phyloP scores from a whole-genome alignment of 2,797 vertebrate genomes.

The Antennarius maculatus region DNA sequence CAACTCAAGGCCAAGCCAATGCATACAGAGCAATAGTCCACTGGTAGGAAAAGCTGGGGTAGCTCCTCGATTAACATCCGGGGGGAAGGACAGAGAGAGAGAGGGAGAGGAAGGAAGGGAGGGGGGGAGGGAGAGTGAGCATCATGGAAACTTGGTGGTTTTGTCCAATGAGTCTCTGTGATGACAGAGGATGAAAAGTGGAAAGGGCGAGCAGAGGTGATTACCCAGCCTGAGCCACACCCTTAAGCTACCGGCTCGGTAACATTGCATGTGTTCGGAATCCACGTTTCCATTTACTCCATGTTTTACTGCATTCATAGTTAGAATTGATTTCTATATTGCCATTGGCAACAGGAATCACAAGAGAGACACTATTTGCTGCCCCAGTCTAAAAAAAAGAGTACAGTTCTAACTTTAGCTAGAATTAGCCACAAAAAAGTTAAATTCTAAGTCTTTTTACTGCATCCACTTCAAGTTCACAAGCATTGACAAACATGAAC shows the following conservation, averaged over 20 bases:
- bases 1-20: conserved; percentile 48
- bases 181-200: conserved; percentile 47
- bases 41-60: conserved; percentile 23
- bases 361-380: conserved; percentile 16
- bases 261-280: conserved; percentile 16
- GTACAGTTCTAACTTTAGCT: not conserved
- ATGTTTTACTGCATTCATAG: not conserved
- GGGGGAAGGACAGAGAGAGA: conserved; percentile 8
- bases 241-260: conserved; percentile 24
- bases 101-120: not conserved
- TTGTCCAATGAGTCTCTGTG: conserved; percentile 63
- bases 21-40: conserved; percentile 34
- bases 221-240: conserved; percentile 45
- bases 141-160: conserved; percentile 77
- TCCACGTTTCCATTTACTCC: not conserved
- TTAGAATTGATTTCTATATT: conserved; percentile 3
- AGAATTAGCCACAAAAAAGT: not conserved
- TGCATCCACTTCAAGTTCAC: no score
- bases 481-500: no score
- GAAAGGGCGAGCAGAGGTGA: conserved; percentile 49
- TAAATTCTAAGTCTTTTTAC: not conserved
- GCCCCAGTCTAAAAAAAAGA: not conserved
- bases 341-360: conserved; percentile 3
- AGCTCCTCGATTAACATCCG: conserved; percentile 42
- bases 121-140: conserved; percentile 3